phyloP scores from a whole-genome alignment of 2,113 vertebrate species.

The Ancistrus triradiatus region DNA sequence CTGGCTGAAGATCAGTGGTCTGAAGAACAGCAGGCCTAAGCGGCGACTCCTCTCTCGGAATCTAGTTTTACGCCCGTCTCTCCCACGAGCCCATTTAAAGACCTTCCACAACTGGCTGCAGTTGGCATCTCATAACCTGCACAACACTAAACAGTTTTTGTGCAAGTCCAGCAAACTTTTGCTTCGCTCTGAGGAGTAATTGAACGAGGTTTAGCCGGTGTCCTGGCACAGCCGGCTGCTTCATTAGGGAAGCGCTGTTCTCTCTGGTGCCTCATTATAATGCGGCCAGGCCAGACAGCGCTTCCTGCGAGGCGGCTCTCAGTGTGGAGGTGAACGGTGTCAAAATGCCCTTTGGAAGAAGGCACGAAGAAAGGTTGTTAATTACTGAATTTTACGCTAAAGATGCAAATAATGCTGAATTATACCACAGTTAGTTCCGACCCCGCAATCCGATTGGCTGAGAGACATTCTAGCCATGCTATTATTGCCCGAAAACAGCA shows the following conservation, averaged over 20 bases:
- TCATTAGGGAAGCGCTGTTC: constrained; percentile 32
- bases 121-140: constrained; percentile 10
- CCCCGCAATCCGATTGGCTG: too few relatives aligned
- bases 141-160: neutral
- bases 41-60: neutral
- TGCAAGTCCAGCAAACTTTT: constrained; percentile 27
- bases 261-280: constrained; percentile 39
- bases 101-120: neutral
- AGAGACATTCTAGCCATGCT: too few relatives aligned
- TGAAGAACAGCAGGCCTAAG: constrained; percentile 11
- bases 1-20: constrained; percentile 1
- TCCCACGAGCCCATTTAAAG: constrained; percentile 4
- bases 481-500: too few relatives aligned
- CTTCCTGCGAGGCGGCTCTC: constrained; percentile 21
- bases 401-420: too few relatives aligned
- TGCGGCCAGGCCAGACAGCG: constrained; percentile 9
- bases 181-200: constrained; percentile 30
- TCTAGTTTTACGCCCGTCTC: neutral
- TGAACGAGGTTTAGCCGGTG: constrained; percentile 30
- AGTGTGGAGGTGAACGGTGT: constrained; percentile 12
- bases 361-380: too few relatives aligned
- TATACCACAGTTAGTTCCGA: too few relatives aligned
- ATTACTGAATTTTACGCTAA: too few relatives aligned
- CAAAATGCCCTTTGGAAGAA: too few relatives aligned
- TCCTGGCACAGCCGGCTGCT: constrained; percentile 23